Base-by-base conservation (phyloP, 2,113 vertebrate genomes). In the Prochilodus magdalenae region DNA sequence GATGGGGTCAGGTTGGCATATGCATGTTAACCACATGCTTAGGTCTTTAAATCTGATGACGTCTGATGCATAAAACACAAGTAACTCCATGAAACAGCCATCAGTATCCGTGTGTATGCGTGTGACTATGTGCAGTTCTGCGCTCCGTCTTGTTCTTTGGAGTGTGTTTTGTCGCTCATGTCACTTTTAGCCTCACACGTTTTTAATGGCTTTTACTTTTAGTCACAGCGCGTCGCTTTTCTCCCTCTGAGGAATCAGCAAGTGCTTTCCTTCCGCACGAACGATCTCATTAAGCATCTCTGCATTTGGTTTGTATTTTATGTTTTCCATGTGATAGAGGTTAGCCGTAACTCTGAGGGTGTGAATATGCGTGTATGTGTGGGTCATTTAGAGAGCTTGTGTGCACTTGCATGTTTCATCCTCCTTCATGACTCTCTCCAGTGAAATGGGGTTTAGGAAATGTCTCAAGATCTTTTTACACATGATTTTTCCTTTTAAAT, bases 381-480 rank as follows among this genome's bases (percentile, higher is more conserved):
- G 77, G 16, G 63, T 67, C 74, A 69, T 51, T 47, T 11, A 18
- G 53, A 53, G 75, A 72, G 70, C 33, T 51, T 73, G 77, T 74
- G 18, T 44, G 66, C 71, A 77, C 55, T 83, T 82, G 80, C 83
- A 84, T 83, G 77, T 83, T 69, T 83, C 77, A 75, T 76, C 60
- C 30, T 81, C 69, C 29, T 82, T 47, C 83, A 86, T 80, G 83
- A 82, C 59, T 80, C 82, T 84, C 80, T 83, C 84, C 82, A 26
- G 13, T 60, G 26, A 85, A 84, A 60, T 83, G 80, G 89, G 86
- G 90, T 89, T 90, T 78, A 81, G 74, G 86, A 90, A 89, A 57
- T 90, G 84, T 92, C 88, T 90, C 75, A 73, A 84, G 87, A 87
- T 89, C 89, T 92, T 93, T 92, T 91, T 87, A 55, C 87, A 88